Base-by-base conservation (phyloP, 1,140 invertebrate species). In the Drosophila mojavensis region DNA sequence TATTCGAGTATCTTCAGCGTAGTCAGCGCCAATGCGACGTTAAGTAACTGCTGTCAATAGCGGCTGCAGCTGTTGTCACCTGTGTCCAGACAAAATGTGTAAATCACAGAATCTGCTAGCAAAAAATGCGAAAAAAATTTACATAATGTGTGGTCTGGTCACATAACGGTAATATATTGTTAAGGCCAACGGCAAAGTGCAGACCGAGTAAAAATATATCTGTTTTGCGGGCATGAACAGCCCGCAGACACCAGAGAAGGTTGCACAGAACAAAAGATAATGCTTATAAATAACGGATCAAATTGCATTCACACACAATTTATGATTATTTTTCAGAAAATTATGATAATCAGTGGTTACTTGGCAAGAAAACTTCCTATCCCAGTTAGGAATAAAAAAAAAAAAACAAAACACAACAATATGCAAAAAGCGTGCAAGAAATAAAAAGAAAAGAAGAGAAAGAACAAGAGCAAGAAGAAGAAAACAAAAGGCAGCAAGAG, bases 251-350 rank as follows among this genome's bases (percentile, higher is more conserved):
- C 56, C 28, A 47, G n/a, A 68, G 48, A 60, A 41, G 54, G 15
- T 17, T 13, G 53, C 24, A 61, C 26, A 15, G 13, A 33, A 47
- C 70, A 73, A 73, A 84, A 63, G 66, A 71, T 83, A 70, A 75
- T 51, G 45, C 75, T 67, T 72, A 81, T 86, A 81, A 86, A 90
- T 86, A 86, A 86, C 75, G 75, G 82, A 90, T 90, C 86, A 67
- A 73, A 90, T 90, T 90, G 81, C 86, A 90, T 90, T 90, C 86
- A 75, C 79, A 84, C 63, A 90, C 73, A 90, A 90, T 79, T 69
- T 75, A 66, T 85, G 77, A 78, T 86, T 78, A 89, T 75, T 78
- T 78, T 73, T 75, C 63, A 74, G 69, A 69, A 85, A 90, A 83
- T 86, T 88, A 86, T 89, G 66, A 86, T 86, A 73, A 86, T 73